Conservation (phyloP, 1,140 invertebrate genomes). For the Bilobella aurantiaca region DNA sequence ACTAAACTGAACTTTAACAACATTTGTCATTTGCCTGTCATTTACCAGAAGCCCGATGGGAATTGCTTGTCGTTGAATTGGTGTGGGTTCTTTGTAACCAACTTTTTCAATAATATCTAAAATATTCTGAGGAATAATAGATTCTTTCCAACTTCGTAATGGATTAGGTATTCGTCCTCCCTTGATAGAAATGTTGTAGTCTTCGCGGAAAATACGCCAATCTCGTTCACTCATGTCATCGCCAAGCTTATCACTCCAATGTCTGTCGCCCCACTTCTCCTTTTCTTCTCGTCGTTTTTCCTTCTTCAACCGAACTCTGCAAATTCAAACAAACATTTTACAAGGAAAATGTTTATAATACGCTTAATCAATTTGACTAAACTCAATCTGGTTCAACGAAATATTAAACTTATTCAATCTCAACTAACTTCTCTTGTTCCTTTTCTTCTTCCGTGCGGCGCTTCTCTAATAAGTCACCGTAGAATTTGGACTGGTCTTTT, state of each 20-base stretch:
- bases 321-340: no score
- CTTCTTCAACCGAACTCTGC: slow-evolving; percentile 74
- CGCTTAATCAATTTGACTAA: no score
- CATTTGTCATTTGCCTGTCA: no score
- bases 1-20: slow-evolving; percentile 10
- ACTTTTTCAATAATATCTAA: slow-evolving; percentile 90
- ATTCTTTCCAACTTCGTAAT: slow-evolving; percentile 89
- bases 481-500: slow-evolving; percentile 95
- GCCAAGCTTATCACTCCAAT: slow-evolving; percentile 92
- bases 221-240: slow-evolving; percentile 98
- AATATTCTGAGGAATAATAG: slow-evolving; percentile 79
- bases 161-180: slow-evolving; percentile 95
- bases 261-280: slow-evolving; percentile 96
- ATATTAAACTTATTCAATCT: no score
- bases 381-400: no score
- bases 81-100: slow-evolving; percentile 96
- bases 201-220: slow-evolving; percentile 99
- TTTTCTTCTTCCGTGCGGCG: slow-evolving; percentile 93
- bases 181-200: slow-evolving; percentile 98
- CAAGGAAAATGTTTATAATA: no score
- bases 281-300: slow-evolving; percentile 93
- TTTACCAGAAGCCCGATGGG: slow-evolving; percentile 81
- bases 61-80: slow-evolving; percentile 98
- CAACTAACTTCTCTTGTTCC: slow-evolving; percentile 82
- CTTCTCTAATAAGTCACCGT: slow-evolving; percentile 90